These are phyloP conservation scores for Zeugodacus cucurbitae DNA, from an alignment of 1,140 invertebrate species.

Conservation along the genomic window DNA sequence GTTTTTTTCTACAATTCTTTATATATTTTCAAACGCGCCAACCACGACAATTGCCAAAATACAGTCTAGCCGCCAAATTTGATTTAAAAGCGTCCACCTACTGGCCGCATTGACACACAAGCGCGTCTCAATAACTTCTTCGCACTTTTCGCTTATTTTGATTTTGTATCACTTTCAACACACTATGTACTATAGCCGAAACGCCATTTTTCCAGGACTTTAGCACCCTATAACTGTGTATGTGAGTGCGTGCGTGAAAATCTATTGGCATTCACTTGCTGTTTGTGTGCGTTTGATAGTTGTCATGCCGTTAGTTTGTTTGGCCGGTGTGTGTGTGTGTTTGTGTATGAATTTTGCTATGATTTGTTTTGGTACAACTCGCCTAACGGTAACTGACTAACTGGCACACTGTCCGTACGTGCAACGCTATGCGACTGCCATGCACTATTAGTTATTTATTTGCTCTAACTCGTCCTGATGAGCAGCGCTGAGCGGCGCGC, in stretches of 20 bases:
- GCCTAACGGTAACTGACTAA: not conserved
- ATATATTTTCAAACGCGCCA: not conserved
- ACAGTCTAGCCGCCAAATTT: not conserved
- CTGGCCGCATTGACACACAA: not conserved
- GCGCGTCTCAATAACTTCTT: not conserved
- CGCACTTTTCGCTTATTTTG: not conserved
- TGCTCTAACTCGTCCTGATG: constrained; percentile 9
- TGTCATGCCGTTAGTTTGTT: not conserved
- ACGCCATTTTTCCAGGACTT: not conserved
- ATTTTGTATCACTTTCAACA: not conserved
- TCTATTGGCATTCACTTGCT: not conserved
- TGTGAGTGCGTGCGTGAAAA: not conserved
- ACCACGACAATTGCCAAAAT: not conserved
- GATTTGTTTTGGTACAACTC: not conserved
- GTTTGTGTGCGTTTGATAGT: not conserved
- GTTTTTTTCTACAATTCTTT: not conserved
- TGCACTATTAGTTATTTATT: constrained; percentile 32
- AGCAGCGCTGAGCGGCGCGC: not conserved
- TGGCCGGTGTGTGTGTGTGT: not conserved
- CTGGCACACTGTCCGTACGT: constrained; percentile 20
- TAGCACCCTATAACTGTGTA: not conserved
- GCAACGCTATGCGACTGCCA: constrained; percentile 28
- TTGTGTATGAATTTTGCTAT: not conserved
- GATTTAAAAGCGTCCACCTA: constrained; percentile 4
- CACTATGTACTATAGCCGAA: not conserved